Conservation (phyloP, 2,113 vertebrate genomes). For the Lophochroa leadbeateri region DNA sequence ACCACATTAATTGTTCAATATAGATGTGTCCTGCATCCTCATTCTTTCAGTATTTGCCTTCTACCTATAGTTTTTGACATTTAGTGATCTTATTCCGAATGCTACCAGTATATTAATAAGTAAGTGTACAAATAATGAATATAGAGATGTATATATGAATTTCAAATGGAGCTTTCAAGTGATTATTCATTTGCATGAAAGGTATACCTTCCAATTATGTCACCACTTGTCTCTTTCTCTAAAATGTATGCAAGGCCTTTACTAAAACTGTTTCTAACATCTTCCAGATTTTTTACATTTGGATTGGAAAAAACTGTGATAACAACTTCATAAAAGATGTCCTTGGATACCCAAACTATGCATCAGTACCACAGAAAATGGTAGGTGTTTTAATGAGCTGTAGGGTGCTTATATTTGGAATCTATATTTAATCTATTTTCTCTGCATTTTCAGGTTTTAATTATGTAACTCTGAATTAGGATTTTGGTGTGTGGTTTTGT, state of each 20-base stretch:
- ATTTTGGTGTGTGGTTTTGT: background rate
- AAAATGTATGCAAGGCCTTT: background rate
- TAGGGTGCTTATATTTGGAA: background rate
- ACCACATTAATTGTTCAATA: background rate
- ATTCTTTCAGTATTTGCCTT: background rate
- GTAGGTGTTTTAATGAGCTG: conserved; percentile 72
- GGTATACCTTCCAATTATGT: background rate
- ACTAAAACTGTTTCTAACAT: background rate
- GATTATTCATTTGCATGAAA: background rate
- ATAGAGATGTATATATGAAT: background rate
- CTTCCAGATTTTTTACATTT: conserved; percentile 89
- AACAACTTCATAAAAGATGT: conserved; percentile 91
- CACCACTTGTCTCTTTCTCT: background rate
- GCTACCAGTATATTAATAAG: background rate
- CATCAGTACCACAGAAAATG: conserved; percentile 90
- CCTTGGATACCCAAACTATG: conserved; percentile 87
- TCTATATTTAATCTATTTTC: background rate
- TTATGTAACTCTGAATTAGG: background rate
- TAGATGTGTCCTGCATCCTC: background rate
- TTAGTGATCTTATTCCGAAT: background rate
- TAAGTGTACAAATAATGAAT: background rate
- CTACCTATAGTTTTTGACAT: background rate
- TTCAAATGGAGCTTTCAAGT: background rate
- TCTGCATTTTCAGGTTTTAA: background rate
- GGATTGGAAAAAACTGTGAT: conserved; percentile 91